Conservation (phyloP, 2,797 vertebrate genomes). For the Champsocephalus esox region DNA sequence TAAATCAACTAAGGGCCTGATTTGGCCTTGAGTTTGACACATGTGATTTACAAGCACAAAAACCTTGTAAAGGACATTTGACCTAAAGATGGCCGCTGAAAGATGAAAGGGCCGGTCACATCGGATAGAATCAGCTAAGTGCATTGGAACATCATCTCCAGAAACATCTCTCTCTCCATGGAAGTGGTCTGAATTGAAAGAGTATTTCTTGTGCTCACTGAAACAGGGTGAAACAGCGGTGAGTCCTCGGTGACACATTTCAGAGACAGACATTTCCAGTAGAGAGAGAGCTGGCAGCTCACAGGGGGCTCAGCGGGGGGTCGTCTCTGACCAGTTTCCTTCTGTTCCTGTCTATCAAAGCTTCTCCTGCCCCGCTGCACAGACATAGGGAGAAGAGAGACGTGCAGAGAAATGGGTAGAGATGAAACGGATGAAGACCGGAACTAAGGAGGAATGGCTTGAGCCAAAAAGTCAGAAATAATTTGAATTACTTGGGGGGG, state of each 20-base stretch:
- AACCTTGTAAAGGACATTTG: slow-evolving; percentile 6
- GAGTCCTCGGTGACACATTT: slow-evolving; percentile 34
- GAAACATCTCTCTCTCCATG: slow-evolving; percentile 38
- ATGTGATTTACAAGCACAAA: no score
- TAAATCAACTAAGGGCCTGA: no score
- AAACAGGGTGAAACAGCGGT: slow-evolving; percentile 1
- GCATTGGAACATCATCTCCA: slow-evolving; percentile 50
- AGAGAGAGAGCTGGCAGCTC: slow-evolving; percentile 35
- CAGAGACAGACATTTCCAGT: slow-evolving; percentile 37
- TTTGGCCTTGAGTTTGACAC: no score
- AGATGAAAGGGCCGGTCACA: slow-evolving; percentile 5
- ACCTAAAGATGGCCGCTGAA: slow-evolving; percentile 56
- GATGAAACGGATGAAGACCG: neutral
- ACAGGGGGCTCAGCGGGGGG: slow-evolving; percentile 44
- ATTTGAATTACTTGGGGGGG: slow-evolving; percentile 9
- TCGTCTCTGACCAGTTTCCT: slow-evolving; percentile 23
- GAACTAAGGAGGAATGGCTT: slow-evolving; percentile 5
- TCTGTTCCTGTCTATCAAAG: slow-evolving; percentile 41
- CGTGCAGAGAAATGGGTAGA: neutral
- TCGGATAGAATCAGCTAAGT: slow-evolving; percentile 56
- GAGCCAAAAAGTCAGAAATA: slow-evolving; percentile 23
- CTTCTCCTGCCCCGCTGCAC: slow-evolving; percentile 21
- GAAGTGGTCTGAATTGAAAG: slow-evolving; percentile 61
- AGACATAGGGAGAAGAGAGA: slow-evolving; percentile 6
- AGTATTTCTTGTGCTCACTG: slow-evolving; percentile 37